Conservation (phyloP, 2,888 invertebrate species). For the Lithophane ornitopus region DNA sequence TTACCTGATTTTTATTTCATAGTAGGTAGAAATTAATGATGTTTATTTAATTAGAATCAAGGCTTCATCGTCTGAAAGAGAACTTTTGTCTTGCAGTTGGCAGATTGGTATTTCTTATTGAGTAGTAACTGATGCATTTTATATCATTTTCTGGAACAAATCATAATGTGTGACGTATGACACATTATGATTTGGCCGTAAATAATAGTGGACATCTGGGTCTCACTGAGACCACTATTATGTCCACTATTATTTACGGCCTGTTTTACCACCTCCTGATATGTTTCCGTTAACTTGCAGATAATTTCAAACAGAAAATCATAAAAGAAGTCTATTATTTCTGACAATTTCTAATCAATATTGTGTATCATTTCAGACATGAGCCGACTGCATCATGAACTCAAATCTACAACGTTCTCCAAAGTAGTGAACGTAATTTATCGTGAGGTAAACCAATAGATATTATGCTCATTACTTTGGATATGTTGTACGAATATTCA, state of each 20-base stretch:
- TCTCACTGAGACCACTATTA: too few species aligned
- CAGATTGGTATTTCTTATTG: not conserved
- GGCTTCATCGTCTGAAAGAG: not conserved
- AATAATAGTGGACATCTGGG: too few species aligned
- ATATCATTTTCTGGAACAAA: not conserved
- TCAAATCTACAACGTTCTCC: conserved; percentile 82
- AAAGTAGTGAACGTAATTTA: conserved; percentile 89
- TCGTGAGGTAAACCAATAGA: conserved; percentile 83
- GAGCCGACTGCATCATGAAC: not conserved
- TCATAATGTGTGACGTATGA: not conserved
- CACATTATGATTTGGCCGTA: too few species aligned
- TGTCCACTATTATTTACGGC: not conserved
- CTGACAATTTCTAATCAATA: not conserved
- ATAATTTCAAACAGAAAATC: not conserved
- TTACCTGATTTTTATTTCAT: too few species aligned
- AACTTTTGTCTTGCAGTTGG: not conserved
- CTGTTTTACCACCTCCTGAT: not conserved
- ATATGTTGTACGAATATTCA: conserved; percentile 84
- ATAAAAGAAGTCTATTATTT: not conserved
- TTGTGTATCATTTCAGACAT: conserved; percentile 48
- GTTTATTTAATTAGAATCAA: not conserved
- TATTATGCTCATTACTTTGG: conserved; percentile 90
- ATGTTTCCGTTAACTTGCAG: not conserved
- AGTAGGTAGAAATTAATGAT: too few species aligned
- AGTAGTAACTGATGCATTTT: not conserved